Conservation (phyloP, 2,113 vertebrate species). For the Bubo blakistoni region DNA sequence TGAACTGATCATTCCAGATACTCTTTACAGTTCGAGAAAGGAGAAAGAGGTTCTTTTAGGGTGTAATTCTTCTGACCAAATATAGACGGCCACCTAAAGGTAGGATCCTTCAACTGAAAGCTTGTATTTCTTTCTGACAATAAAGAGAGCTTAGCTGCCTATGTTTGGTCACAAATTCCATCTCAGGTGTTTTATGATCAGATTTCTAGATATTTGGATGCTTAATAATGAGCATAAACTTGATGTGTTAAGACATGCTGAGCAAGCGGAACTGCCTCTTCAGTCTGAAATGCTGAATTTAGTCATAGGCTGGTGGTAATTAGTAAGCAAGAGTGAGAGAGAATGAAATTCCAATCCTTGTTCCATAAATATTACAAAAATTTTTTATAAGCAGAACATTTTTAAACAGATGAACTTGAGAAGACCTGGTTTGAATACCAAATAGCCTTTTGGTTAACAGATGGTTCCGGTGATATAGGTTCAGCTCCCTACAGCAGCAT, state of each 20-base stretch:
- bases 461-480: background rate
- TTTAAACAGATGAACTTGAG: background rate
- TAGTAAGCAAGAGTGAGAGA: background rate
- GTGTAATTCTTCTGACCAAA: background rate
- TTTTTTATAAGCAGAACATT: background rate
- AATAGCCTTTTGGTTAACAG: background rate
- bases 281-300: background rate
- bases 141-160: background rate
- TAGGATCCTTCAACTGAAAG: background rate
- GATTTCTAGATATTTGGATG: background rate
- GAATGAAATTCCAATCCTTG: background rate
- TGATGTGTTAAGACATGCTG: background rate
- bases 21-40: background rate
- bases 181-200: background rate
- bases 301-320: background rate
- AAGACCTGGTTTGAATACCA: slow-evolving; percentile 3
- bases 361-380: slow-evolving; percentile 32
- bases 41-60: background rate
- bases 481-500: background rate
- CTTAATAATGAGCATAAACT: background rate
- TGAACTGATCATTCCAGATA: background rate
- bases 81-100: background rate
- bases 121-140: background rate
- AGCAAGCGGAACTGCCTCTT: background rate
- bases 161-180: background rate